Percentiles rank a stretch among this genome's conserved stretches.
Evolutionary conservation across 92 coral and sea anemone genomes (phyloP).

Genomic region (Heliopora coerulea): DNA sequence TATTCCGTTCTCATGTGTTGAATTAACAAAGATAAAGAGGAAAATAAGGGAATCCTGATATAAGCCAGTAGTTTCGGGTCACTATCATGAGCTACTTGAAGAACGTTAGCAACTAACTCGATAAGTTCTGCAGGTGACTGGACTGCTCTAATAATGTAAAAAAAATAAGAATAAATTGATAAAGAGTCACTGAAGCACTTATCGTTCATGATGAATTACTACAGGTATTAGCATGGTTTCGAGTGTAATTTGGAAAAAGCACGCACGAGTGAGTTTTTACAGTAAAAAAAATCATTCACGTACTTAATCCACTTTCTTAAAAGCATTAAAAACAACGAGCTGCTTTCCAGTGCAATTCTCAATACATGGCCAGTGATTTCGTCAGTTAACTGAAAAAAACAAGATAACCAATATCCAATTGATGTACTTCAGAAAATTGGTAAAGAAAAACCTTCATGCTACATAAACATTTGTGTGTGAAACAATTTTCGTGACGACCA

Average conservation of each 20-base stretch:
- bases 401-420: too few species aligned
- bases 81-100: constrained; percentile 73
- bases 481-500: too few species aligned
- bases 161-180: not conserved
- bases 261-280: too few species aligned
- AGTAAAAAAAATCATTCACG: too few species aligned
- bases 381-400: constrained; percentile 64
- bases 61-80: constrained; percentile 76
- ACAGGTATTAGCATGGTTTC: too few species aligned
- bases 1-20: constrained; percentile 73
- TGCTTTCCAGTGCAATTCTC: constrained; percentile 69
- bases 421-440: too few species aligned
- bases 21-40: constrained; percentile 74
- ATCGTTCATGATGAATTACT: too few species aligned
- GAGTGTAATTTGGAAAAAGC: too few species aligned
- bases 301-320: constrained; percentile 90
- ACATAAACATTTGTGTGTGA: too few species aligned
- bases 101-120: constrained; percentile 63
- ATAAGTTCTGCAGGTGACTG: constrained; percentile 52
- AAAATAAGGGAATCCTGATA: constrained; percentile 77
- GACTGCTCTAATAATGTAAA: not conserved
- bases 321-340: constrained; percentile 75
- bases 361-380: constrained; percentile 62
- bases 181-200: too few species aligned
- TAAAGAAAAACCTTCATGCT: too few species aligned